Conservation (phyloP, 2,888 invertebrate genomes). For the Dryococelus australis region DNA sequence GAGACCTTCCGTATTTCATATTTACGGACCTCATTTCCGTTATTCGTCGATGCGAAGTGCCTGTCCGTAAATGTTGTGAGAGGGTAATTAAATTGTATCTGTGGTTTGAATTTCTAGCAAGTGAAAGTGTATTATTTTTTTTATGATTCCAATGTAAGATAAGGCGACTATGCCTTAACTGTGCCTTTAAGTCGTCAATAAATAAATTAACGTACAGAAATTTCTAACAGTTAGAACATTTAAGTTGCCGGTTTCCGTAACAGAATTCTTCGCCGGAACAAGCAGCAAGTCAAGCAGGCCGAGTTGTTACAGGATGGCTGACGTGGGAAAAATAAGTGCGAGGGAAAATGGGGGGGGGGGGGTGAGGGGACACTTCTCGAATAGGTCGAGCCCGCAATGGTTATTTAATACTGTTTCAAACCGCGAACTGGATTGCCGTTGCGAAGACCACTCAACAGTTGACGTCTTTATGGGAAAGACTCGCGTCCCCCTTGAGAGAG, state of each 20-base stretch:
- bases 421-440: neutral
- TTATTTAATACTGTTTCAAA: conserved; percentile 10
- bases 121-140: too few species aligned
- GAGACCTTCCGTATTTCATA: too few species aligned
- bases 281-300: neutral
- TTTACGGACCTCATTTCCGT: too few species aligned
- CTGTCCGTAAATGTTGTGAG: too few species aligned
- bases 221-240: too few species aligned
- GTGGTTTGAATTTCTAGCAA: too few species aligned
- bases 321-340: neutral
- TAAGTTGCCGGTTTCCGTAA: neutral
- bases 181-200: too few species aligned
- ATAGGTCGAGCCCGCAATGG: neutral
- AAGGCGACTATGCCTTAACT: too few species aligned
- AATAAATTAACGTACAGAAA: too few species aligned
- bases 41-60: too few species aligned
- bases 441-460: neutral
- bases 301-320: neutral
- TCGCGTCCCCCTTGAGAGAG: neutral
- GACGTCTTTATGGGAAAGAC: neutral
- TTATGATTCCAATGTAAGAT: too few species aligned
- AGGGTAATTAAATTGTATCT: too few species aligned
- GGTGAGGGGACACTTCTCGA: neutral
- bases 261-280: neutral
- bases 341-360: neutral